Base-by-base conservation (phyloP, 1,140 invertebrate species). In the Macrobrachium nipponense region DNA sequence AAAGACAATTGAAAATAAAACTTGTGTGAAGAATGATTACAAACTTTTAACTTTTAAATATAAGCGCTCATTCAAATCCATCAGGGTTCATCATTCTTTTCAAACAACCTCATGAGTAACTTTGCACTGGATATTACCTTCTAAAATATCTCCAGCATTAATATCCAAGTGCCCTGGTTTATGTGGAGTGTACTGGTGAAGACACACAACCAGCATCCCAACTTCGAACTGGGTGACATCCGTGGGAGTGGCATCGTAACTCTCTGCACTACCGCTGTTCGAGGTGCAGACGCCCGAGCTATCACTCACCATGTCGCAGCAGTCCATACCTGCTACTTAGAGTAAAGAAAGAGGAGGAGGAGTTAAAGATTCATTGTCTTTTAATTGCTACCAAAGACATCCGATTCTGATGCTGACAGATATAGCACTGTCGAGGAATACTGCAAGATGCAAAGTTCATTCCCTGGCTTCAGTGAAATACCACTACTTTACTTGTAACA, bases 241-340 rank as follows among this genome's bases (percentile, higher is more conserved):
- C 5, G 90, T 90, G 4, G 91, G 90, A 44, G 95, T 96, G 17
- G 95, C 95, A 90, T 97, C 96, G 70, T 90, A 90, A 72, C 90
- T 91, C 14, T 89, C 90, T 36, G 89, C 90, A 89, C 90, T 90
- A 18, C 90, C 90, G 68, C 96, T 97, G 90, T 96, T 96, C 87
- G 95, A 95, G 15, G 96, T 97, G 82, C 96, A 96, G 68, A 97
- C 96, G 68, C 96, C 96, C 87, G 95, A 96, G 90, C 95, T 97
- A 91, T 97, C 96, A 91, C 95, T 96, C 90, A 97, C 96, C 90
- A 97, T 95, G 92, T 97, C 96, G 91, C 95, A 96, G 78, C 95
- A 94, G 90, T 97, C 96, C 20, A 87, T 82, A 60, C 80, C 85
- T 77, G 87, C 76, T 80, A 51, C 20, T 70, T 0, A 11, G 15